Evolutionary conservation across 2,797 vertebrate species (phyloP).

Genomic region (Tamandua tetradactyla): DNA sequence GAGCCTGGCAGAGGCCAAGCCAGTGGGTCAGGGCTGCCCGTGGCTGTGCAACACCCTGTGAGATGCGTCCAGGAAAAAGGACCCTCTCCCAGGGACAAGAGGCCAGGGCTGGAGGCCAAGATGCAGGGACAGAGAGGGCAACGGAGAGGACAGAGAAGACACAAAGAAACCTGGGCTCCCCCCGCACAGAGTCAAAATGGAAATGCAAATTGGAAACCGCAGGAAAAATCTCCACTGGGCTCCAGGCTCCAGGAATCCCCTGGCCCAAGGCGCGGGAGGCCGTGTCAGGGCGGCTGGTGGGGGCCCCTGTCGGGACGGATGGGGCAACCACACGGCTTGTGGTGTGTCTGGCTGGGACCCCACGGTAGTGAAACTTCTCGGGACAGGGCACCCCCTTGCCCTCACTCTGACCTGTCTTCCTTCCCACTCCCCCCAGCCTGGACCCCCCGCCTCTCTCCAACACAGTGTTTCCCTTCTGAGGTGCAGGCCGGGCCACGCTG

Average conservation of each 20-base stretch:
- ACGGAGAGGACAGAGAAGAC: too few species aligned
- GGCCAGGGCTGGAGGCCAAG: neutral
- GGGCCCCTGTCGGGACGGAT: rapidly evolving
- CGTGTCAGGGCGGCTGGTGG: neutral
- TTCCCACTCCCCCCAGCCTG: neutral
- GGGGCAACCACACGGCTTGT: too few species aligned
- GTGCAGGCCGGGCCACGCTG: neutral
- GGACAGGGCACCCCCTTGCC: neutral
- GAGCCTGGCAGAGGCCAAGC: neutral
- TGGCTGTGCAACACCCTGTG: too few species aligned
- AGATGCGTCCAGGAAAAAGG: neutral
- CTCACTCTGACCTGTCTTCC: neutral
- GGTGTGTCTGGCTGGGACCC: too few species aligned
- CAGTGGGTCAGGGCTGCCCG: neutral
- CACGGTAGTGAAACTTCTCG: too few species aligned
- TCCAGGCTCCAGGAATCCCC: slow-evolving; percentile 19
- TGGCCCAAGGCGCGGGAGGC: neutral
- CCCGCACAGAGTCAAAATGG: neutral
- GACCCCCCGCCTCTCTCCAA: neutral
- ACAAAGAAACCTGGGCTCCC: neutral
- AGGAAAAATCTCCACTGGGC: neutral
- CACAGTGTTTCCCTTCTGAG: too few species aligned
- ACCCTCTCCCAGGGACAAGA: neutral
- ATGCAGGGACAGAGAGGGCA: neutral
- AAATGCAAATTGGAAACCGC: slow-evolving; percentile 34